Conservation (phyloP, 2,888 invertebrate species). For the Tipula confusa region DNA sequence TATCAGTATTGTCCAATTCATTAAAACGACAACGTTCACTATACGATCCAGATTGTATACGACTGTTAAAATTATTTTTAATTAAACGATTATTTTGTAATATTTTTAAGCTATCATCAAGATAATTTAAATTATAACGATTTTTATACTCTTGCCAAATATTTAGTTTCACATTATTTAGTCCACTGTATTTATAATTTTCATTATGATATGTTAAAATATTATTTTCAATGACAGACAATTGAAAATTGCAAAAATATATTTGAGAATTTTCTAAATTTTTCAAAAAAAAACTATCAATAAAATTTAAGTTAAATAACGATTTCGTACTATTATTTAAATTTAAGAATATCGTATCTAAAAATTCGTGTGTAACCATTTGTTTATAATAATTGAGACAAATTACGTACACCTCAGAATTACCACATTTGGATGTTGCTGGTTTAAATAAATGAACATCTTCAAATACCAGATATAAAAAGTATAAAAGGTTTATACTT, state of each 20-base stretch:
- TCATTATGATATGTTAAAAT: constrained; percentile 46
- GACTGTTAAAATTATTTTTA: constrained; percentile 27
- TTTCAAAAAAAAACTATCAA: constrained; percentile 61
- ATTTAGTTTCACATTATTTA: not conserved
- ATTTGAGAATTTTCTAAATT: constrained; percentile 62
- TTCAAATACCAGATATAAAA: constrained; percentile 70
- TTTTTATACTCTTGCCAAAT: not conserved
- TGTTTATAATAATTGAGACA: constrained; percentile 53
- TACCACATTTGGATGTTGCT: constrained; percentile 88
- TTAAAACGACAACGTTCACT: not conserved
- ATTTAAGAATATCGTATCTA: constrained; percentile 37
- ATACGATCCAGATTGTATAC: not conserved
- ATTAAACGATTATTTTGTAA: not conserved
- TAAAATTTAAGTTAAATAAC: constrained; percentile 57
- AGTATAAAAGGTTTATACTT: constrained; percentile 73
- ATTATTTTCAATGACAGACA: constrained; percentile 63
- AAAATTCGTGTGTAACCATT: constrained; percentile 32
- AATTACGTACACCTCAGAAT: constrained; percentile 88
- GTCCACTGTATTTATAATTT: constrained; percentile 35
- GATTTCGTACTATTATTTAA: constrained; percentile 52
- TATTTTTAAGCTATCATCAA: not conserved
- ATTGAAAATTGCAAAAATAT: constrained; percentile 65
- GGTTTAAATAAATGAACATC: constrained; percentile 80
- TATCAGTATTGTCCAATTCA: not conserved
- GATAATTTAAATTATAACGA: not conserved